Evolutionary conservation across 1,140 invertebrate genomes (phyloP).

Genomic region (Atta cephalotes): DNA sequence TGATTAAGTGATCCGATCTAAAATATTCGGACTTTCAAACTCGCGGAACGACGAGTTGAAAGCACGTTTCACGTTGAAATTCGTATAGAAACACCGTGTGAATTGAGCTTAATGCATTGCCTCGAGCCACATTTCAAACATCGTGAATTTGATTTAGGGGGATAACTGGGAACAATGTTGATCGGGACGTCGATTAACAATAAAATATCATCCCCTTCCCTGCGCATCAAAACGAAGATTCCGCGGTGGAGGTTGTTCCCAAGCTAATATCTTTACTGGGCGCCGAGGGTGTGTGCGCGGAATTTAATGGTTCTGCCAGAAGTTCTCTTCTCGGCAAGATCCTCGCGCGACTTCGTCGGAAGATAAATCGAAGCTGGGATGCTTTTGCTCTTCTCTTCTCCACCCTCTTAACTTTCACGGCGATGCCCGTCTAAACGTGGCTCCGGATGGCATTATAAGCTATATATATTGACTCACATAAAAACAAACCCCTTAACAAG

Average conservation of each 20-base stretch:
- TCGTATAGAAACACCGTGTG: slow-evolving; percentile 1
- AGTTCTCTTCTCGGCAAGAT: slow-evolving; percentile 65
- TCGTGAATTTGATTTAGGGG: slow-evolving; percentile 61
- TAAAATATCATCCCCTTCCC: slow-evolving; percentile 43
- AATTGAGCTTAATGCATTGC: slow-evolving; percentile 19
- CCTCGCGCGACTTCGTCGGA: slow-evolving; percentile 52
- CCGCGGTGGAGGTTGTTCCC: slow-evolving; percentile 28
- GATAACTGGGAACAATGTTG: slow-evolving; percentile 43
- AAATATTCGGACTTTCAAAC: slow-evolving; percentile 17
- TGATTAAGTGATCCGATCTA: background rate
- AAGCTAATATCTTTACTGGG: slow-evolving; percentile 49
- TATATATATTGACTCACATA: slow-evolving; percentile 37
- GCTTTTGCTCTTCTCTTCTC: slow-evolving; percentile 54
- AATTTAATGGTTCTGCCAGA: slow-evolving; percentile 68
- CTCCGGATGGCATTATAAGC: slow-evolving; percentile 36
- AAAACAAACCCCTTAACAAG: slow-evolving; percentile 12
- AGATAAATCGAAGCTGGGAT: slow-evolving; percentile 68
- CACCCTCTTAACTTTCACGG: slow-evolving; percentile 31
- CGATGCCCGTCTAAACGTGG: slow-evolving; percentile 21
- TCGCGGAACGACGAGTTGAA: slow-evolving; percentile 10
- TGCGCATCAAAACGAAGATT: slow-evolving; percentile 53
- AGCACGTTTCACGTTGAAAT: slow-evolving; percentile 16
- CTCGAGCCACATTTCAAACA: slow-evolving; percentile 15
- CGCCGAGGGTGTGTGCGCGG: slow-evolving; percentile 1
- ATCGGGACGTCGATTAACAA: slow-evolving; percentile 51